These are phyloP conservation scores for Entomobrya proxima DNA, from an alignment of 2,888 invertebrate species.

Conservation along the genomic window DNA sequence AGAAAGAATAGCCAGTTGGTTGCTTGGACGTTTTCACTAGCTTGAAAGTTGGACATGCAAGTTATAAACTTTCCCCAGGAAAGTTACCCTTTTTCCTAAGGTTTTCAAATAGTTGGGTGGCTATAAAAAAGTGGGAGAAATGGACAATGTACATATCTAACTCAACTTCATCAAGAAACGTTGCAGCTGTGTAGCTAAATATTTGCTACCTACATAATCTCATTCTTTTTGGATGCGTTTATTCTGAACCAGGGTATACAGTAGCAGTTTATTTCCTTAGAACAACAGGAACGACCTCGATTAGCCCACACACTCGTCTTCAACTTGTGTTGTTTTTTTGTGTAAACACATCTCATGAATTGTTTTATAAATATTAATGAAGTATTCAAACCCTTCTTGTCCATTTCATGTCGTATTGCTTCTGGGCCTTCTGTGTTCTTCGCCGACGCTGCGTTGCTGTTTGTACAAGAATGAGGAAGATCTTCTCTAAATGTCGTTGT, in stretches of 20 bases:
- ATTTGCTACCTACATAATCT: neutral
- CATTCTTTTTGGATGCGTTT: neutral
- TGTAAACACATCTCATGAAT: conserved; percentile 45
- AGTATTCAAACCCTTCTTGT: conserved; percentile 41
- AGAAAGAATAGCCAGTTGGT: too few species aligned
- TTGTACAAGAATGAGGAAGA: neutral
- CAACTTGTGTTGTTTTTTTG: neutral
- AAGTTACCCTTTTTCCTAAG: too few species aligned
- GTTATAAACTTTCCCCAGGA: too few species aligned
- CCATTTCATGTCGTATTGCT: conserved; percentile 30
- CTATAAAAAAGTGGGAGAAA: too few species aligned
- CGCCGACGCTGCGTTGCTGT: neutral
- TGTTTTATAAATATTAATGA: conserved; percentile 66
- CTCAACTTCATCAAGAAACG: too few species aligned
- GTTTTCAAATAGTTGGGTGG: too few species aligned
- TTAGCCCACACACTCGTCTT: conserved; percentile 24
- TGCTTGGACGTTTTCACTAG: too few species aligned
- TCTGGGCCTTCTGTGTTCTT: neutral
- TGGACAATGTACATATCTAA: too few species aligned
- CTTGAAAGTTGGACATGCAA: too few species aligned
- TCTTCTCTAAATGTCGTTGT: neutral
- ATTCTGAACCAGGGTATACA: neutral
- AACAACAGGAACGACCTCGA: conserved; percentile 37
- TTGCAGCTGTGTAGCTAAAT: too few species aligned
- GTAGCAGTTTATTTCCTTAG: neutral